Percentiles rank a stretch among this genome's conserved stretches.
Conservation (phyloP, 1,140 invertebrate genomes). For the Tigriopus japonicus region DNA sequence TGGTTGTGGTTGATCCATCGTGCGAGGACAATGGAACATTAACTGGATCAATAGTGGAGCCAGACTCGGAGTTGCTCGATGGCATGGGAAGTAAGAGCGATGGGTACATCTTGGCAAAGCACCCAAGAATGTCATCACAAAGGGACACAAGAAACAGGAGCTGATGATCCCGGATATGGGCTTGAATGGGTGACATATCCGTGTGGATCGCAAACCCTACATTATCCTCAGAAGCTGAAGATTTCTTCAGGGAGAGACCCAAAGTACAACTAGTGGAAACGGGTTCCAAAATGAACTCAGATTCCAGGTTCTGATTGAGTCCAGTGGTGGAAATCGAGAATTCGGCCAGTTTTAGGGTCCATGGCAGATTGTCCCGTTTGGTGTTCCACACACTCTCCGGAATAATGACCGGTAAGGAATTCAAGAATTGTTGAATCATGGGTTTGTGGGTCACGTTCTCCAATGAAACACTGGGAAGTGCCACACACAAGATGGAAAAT, state of each 20-base stretch:
- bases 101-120: too few species aligned
- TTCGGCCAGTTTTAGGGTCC: neutral
- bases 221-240: too few species aligned
- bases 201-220: neutral
- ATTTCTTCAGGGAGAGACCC: neutral
- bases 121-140: too few species aligned
- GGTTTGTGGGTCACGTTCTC: conserved; percentile 1
- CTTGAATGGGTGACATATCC: neutral
- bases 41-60: too few species aligned
- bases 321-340: conserved; percentile 1
- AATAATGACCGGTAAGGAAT: neutral
- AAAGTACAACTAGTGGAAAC: conserved; percentile 1
- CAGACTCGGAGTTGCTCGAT: too few species aligned
- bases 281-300: neutral
- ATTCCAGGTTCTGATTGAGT: neutral
- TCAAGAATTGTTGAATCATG: conserved; percentile 9
- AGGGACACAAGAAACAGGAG: too few species aligned
- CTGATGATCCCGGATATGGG: neutral
- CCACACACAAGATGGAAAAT: neutral
- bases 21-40: too few species aligned
- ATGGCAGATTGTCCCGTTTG: neutral
- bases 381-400: neutral
- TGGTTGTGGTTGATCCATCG: too few species aligned
- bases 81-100: too few species aligned
- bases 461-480: neutral